Evolutionary conservation across 2,113 vertebrate genomes (phyloP).

Genomic region (Chrysochloris asiatica): DNA sequence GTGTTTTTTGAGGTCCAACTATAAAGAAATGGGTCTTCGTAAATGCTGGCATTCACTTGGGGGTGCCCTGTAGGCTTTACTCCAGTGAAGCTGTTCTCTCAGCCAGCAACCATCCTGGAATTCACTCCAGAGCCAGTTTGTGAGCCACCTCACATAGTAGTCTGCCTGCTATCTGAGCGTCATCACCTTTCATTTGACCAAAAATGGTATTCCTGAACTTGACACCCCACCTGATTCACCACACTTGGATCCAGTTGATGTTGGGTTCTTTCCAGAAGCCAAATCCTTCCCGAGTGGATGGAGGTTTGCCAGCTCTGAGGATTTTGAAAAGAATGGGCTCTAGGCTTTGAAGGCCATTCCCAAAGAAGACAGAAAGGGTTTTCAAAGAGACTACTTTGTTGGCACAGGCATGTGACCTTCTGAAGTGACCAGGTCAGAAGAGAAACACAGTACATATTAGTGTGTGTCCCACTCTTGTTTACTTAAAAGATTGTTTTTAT

Average conservation of each 20-base stretch:
- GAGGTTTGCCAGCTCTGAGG: conserved; percentile 52
- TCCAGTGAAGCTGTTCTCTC: not conserved
- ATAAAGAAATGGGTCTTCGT: not conserved
- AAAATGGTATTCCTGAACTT: conserved; percentile 74
- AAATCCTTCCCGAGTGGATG: conserved; percentile 43
- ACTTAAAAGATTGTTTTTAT: not conserved
- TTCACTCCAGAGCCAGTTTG: conserved; percentile 59
- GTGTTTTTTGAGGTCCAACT: not conserved
- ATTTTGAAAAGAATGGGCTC: not conserved
- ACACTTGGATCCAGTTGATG: conserved; percentile 38
- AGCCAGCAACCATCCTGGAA: conserved; percentile 37
- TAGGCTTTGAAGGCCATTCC: conserved; percentile 12
- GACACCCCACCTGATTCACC: conserved; percentile 71
- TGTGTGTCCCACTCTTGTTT: not conserved
- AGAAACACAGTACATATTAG: not conserved
- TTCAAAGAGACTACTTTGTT: not conserved
- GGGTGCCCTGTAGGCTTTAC: not conserved
- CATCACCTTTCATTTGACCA: conserved; percentile 71
- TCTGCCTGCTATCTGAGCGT: conserved; percentile 17
- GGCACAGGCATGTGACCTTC: not conserved
- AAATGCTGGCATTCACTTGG: not conserved
- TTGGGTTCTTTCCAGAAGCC: conserved; percentile 66
- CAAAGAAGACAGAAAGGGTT: not conserved
- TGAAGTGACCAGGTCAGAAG: not conserved
- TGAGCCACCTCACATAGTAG: conserved; percentile 56